These are phyloP conservation scores for Drosophila nebulosa DNA, from an alignment of 1,140 invertebrate species.

Conservation along the genomic window DNA sequence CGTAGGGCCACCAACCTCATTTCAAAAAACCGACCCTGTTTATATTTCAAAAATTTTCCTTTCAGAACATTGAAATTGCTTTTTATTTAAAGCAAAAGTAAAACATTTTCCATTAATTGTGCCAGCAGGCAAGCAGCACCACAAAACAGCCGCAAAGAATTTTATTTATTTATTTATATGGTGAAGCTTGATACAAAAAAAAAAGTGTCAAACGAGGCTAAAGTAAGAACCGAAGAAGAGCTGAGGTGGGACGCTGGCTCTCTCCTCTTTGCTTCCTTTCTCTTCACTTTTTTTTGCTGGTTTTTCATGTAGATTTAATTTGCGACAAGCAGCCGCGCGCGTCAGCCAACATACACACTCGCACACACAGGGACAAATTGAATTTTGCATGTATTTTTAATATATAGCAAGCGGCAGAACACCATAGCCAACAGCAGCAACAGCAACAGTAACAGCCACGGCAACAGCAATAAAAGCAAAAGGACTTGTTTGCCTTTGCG, in stretches of 20 bases:
- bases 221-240: constrained; percentile 9
- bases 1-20: background rate
- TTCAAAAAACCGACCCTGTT: background rate
- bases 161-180: constrained; percentile 71
- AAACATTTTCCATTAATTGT: constrained; percentile 69
- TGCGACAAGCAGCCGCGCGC: constrained; percentile 66
- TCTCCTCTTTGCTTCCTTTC: constrained; percentile 18
- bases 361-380: constrained; percentile 57
- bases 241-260: background rate
- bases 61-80: constrained; percentile 67
- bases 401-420: constrained; percentile 55
- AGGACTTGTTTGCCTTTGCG: constrained; percentile 37
- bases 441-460: constrained; percentile 24
- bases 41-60: background rate
- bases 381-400: constrained; percentile 78
- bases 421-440: constrained; percentile 27
- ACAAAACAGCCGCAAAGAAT: constrained; percentile 66
- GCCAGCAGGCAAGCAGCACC: constrained; percentile 34
- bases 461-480: constrained; percentile 17
- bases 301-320: constrained; percentile 76
- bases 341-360: constrained; percentile 62
- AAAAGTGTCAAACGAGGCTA: constrained; percentile 59
- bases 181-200: constrained; percentile 6
- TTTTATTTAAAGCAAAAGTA: constrained; percentile 49
- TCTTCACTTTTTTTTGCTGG: background rate